Evolutionary conservation across 2,797 vertebrate species (phyloP).

Genomic region (Pteronotus mesoamericanus): DNA sequence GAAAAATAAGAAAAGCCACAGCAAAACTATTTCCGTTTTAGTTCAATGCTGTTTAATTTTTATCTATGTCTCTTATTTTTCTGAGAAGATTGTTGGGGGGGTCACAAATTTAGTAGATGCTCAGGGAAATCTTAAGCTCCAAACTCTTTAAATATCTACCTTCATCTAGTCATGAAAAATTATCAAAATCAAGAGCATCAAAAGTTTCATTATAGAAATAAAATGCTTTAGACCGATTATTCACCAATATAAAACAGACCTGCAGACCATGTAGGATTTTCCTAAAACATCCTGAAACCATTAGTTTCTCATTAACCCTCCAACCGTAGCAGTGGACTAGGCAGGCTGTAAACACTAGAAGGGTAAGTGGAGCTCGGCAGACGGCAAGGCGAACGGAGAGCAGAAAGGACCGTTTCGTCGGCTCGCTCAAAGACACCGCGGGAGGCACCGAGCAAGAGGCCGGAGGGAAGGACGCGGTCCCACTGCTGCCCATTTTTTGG

Average conservation of each 20-base stretch:
- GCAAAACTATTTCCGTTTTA: background rate
- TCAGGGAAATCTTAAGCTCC: background rate
- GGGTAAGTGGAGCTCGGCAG: background rate
- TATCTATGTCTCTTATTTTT: background rate
- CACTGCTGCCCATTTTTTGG: background rate
- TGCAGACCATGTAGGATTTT: background rate
- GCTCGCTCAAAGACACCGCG: background rate
- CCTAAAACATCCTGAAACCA: background rate
- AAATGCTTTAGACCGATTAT: background rate
- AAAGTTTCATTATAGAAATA: background rate
- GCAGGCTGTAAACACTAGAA: background rate
- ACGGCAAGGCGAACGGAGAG: background rate
- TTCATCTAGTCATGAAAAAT: background rate
- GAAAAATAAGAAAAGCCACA: background rate
- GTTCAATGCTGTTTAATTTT: background rate
- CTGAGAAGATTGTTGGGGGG: background rate
- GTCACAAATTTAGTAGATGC: background rate
- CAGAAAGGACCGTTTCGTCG: background rate
- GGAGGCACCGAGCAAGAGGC: background rate
- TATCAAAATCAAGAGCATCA: background rate
- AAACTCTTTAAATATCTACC: background rate
- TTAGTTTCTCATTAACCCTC: background rate
- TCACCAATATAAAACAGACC: background rate
- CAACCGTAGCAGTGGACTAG: background rate
- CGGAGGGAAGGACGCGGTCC: background rate